Evolutionary conservation across 2,888 invertebrate species (phyloP), one percentile per base, ranked within the genome.

Genomic region (Xanthia togata): DNA sequence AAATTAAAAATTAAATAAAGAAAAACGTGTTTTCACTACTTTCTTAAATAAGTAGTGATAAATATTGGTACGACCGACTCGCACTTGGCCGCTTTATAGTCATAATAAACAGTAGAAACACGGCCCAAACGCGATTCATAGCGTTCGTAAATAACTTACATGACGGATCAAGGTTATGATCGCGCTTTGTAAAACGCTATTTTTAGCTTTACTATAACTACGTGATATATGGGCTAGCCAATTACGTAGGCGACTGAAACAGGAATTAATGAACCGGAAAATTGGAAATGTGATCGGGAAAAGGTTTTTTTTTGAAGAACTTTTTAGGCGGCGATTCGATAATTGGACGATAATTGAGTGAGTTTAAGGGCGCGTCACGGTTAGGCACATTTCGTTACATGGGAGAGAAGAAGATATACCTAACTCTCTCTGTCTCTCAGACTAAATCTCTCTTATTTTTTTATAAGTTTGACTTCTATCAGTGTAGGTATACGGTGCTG

Each of bases 181-280:
- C 63, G 64, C 41, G 77, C 68, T 81, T 82, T 74, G 81, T 78
- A 63, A 74, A 81, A 70, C 31, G 12, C 74, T 89, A 89, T 87
- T 88, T 77, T 85, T 84, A 88, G 78, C 60, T 68, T 72, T 78
- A 78, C 74, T 83, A 88, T 82, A 83, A 83, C 82, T 62, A 62
- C 38, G 53, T 74, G 67, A 77, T 71, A 59, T 78, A 70, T 77
- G 70, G 70, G 44, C 64, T 74, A 73, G 47, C 44, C 55, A 74
- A 73, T 84, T 62, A 73, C 67, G 62, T 68, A 59, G 62, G 59
- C 55, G 67, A 26, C 57, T 70, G 55, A 69, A 68, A 70, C 47
- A 31, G 47, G 64, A 26, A 59, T 53, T 59, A 65, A 59, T 47
- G 44, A 47, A 62, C 12, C 26, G 41, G 50, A 23, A 53, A 44